These are phyloP conservation scores for Callinectes sapidus DNA, from an alignment of 2,888 invertebrate genomes.

Conservation along the genomic window DNA sequence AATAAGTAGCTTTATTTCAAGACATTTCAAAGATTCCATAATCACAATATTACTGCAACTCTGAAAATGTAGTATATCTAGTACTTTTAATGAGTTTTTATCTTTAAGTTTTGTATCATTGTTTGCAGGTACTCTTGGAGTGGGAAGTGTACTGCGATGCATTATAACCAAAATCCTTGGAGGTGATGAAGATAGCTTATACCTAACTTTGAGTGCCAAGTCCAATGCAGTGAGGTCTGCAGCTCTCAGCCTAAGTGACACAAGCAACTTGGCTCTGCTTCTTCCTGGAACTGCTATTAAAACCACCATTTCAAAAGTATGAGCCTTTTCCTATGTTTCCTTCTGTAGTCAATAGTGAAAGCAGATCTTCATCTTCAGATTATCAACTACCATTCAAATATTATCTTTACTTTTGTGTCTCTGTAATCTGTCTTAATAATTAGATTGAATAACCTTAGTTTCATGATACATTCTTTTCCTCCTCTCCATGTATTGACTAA, in stretches of 20 bases:
- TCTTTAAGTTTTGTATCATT: neutral
- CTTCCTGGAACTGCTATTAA: constrained; percentile 58
- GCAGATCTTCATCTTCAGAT: neutral
- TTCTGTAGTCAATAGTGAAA: neutral
- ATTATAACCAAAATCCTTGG: constrained; percentile 24
- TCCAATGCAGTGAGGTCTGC: constrained; percentile 37
- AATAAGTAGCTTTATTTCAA: neutral
- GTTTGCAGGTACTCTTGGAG: constrained; percentile 41
- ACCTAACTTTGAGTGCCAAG: constrained; percentile 18
- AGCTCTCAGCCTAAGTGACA: constrained; percentile 27
- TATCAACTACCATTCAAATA: neutral
- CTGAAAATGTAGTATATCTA: neutral
- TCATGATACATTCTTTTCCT: neutral
- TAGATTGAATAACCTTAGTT: neutral
- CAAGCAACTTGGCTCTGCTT: constrained; percentile 43
- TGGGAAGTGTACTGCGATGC: constrained; percentile 50
- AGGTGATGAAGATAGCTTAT: neutral
- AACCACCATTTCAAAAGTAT: constrained; percentile 50
- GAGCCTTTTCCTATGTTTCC: neutral
- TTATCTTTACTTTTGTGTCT: neutral
- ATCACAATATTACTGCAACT: neutral
- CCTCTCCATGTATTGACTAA: neutral
- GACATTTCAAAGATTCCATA: neutral
- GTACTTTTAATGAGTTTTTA: neutral
- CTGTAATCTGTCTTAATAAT: neutral